Evolutionary conservation across 1,140 invertebrate genomes (phyloP), one percentile per base, ranked within the genome.

Genomic region (Bacillus rossius): DNA sequence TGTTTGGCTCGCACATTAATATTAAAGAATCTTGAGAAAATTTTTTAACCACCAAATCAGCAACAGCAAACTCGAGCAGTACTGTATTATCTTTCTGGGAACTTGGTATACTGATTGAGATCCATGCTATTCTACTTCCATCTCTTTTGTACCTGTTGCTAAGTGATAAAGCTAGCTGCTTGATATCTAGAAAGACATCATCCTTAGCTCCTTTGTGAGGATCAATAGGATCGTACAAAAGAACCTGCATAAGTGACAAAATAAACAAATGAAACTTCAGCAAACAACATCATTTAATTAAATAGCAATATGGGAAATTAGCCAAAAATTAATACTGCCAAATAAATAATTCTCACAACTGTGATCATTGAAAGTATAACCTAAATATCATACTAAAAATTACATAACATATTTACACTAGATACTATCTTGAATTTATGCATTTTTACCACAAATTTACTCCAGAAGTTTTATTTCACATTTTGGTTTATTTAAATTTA

Each of bases 1-100:
- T 81, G 61, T 81, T 79, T 16, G 81, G 78, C 60, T 83, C 80
- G 16, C 79, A 77, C 59, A 89, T 69, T 42, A 92, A 73, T 49
- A 91, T 71, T 5, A 92, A 71, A 65, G 84, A 82, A 53, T 91
- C 86, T 0, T 81, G 65, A 0, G 81, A 77, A 59, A 92, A 81
- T 70, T 91, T 91, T 56, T 81, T 81, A 22, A 84, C 64, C 1
- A 84, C 79, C 54, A 88, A 73, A 75, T 94, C 91, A 1, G 86
- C 76, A 1, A 90, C 73, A 10, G 81, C 84, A 55, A 92, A 79
- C 68, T 84, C 82, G 3, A 87, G 65, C 29, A 79, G 66, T 61
- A 72, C 69, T 59, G 73, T 65, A 34, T 73, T 67, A 45, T 19
- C 17, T 34, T 34, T 10, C 4, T 34, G 29, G 2, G 25, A 49